Conservation (phyloP, 2,888 invertebrate genomes). For the Apamea anceps region DNA sequence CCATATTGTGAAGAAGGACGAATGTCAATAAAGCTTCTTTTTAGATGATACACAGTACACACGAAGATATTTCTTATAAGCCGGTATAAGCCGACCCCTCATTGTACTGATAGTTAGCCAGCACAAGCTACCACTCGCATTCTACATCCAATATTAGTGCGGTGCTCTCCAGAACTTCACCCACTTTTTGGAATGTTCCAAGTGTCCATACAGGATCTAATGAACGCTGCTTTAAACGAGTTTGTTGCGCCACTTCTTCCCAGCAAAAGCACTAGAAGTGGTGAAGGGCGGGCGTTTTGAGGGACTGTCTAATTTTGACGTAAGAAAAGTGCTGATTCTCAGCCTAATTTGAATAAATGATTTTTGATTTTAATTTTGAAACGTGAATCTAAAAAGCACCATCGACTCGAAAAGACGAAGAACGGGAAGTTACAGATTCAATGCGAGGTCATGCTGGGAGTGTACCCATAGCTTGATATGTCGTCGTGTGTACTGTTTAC, state of each 20-base stretch:
- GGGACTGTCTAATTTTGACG: too few relatives aligned
- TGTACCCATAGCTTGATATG: background rate
- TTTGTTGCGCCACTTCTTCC: too few relatives aligned
- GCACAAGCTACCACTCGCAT: too few relatives aligned
- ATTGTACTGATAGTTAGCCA: background rate
- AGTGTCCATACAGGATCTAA: too few relatives aligned
- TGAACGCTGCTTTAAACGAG: too few relatives aligned
- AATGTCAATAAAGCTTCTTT: conserved; percentile 16
- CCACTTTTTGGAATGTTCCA: too few relatives aligned
- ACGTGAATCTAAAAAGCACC: background rate
- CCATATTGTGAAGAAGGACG: conserved; percentile 25
- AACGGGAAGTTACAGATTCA: background rate
- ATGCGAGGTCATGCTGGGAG: background rate
- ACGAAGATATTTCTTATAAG: background rate
- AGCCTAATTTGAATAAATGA: too few relatives aligned
- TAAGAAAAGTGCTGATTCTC: too few relatives aligned
- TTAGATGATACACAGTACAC: conserved; percentile 15
- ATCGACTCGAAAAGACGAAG: background rate
- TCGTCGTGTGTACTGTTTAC: conserved; percentile 5
- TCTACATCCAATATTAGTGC: background rate
- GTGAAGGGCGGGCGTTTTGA: too few relatives aligned
- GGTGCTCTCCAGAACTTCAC: background rate
- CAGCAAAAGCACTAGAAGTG: too few relatives aligned
- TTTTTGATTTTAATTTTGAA: too few relatives aligned
- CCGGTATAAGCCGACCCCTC: background rate